phyloP scores from a whole-genome alignment of 2,888 invertebrate genomes.

The Polyommatus iphigenia region DNA sequence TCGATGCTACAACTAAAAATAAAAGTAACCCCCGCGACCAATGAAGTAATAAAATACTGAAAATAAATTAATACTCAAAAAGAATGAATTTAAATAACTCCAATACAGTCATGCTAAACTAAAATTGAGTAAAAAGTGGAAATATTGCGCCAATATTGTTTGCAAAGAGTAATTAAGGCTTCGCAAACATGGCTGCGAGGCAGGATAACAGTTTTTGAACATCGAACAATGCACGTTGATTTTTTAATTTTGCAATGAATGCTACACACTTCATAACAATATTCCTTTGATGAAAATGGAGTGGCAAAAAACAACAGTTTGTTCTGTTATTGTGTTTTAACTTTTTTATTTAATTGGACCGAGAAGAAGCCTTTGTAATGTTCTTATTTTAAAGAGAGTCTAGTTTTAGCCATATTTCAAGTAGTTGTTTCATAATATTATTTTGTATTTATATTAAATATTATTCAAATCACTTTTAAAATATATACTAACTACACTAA shows the following conservation, averaged over 20 bases:
- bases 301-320: not conserved
- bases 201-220: not conserved
- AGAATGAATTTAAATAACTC: not conserved
- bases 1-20: not conserved
- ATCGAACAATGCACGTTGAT: not conserved
- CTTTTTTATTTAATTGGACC: not conserved
- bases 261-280: not conserved
- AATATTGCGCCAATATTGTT: not conserved
- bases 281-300: not conserved
- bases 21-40: not conserved
- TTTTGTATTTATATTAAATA: not conserved
- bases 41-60: not conserved
- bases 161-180: not conserved
- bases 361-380: not conserved
- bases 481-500: not conserved
- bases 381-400: not conserved
- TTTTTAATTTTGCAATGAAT: slow-evolving; percentile 1
- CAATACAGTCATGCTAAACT: not conserved
- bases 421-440: not conserved
- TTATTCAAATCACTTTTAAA: not conserved
- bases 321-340: not conserved
- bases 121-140: not conserved
- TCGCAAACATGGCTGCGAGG: slow-evolving; percentile 4
- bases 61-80: not conserved
- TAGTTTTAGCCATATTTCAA: not conserved